Evolutionary conservation across 2,888 invertebrate genomes (phyloP).

Genomic region (Caenorhabditis drosophilae): DNA sequence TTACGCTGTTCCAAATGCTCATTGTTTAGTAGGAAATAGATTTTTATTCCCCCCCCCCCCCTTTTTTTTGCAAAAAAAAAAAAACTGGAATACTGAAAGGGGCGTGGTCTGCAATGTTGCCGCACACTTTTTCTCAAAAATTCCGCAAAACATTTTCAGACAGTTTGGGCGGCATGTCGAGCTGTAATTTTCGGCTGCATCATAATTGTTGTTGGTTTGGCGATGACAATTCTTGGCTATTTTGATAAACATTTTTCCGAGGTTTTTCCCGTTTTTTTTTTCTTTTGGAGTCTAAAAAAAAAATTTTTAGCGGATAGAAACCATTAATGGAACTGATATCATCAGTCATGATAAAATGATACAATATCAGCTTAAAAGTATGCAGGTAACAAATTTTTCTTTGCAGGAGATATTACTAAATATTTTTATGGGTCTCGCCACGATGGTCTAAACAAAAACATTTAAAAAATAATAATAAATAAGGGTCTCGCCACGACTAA

Average conservation of each 20-base stretch:
- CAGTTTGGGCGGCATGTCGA: slow-evolving; percentile 89
- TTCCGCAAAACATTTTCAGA: too few relatives aligned
- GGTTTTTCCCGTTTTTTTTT: slow-evolving; percentile 23
- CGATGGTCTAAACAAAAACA: not conserved
- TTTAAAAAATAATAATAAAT: not conserved
- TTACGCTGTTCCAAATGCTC: too few relatives aligned
- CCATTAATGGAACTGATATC: slow-evolving; percentile 35
- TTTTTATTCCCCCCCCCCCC: too few relatives aligned
- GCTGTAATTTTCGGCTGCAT: slow-evolving; percentile 86
- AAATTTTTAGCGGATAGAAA: slow-evolving; percentile 28
- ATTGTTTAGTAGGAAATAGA: too few relatives aligned
- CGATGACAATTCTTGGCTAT: slow-evolving; percentile 87
- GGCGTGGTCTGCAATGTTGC: too few relatives aligned
- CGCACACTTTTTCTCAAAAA: too few relatives aligned
- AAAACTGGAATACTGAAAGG: too few relatives aligned
- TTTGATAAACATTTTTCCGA: slow-evolving; percentile 64
- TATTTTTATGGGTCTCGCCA: too few relatives aligned
- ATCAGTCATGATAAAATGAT: slow-evolving; percentile 42
- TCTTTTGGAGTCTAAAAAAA: not conserved
- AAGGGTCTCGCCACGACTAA: too few relatives aligned
- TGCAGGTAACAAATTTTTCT: too few relatives aligned
- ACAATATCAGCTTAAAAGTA: slow-evolving; percentile 57
- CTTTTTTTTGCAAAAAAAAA: too few relatives aligned
- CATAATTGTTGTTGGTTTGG: slow-evolving; percentile 85
- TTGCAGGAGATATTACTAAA: too few relatives aligned